Conservation (phyloP, 64 coral and sea anemone species). For the Acropora tenuis region DNA sequence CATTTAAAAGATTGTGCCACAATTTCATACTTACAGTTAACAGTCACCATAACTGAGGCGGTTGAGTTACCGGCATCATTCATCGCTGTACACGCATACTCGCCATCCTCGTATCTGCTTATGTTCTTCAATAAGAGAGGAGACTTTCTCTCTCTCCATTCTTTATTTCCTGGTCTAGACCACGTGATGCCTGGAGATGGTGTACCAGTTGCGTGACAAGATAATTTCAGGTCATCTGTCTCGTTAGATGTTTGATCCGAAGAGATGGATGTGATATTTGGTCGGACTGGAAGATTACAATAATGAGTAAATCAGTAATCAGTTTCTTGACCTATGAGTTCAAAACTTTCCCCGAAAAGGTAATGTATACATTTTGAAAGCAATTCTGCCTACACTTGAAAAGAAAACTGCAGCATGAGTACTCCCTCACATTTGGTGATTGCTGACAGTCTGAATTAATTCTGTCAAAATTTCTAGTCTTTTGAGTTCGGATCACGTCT, state of each 20-base stretch:
- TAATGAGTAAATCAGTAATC: not conserved
- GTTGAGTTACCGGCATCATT: not conserved
- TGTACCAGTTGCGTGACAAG: not conserved
- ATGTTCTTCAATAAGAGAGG: not conserved
- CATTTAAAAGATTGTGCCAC: not conserved
- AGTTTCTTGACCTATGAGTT: not conserved
- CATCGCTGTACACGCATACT: not conserved
- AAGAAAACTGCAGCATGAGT: no score
- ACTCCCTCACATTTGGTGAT: no score
- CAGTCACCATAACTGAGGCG: conserved; percentile 7
- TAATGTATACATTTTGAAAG: no score
- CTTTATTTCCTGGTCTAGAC: not conserved
- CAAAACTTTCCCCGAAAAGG: no score
- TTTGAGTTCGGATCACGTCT: no score
- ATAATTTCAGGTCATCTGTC: not conserved
- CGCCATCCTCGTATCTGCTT: not conserved
- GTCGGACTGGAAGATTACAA: not conserved
- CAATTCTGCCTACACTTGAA: no score
- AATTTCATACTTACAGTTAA: conserved; percentile 23
- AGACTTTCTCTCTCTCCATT: not conserved
- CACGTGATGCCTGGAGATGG: conserved; percentile 6
- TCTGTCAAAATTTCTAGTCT: no score
- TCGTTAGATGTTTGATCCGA: not conserved
- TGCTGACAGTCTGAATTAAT: no score
- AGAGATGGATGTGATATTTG: not conserved